Evolutionary conservation across 2,113 vertebrate genomes (phyloP).

Genomic region (Prietella phreatophila): DNA sequence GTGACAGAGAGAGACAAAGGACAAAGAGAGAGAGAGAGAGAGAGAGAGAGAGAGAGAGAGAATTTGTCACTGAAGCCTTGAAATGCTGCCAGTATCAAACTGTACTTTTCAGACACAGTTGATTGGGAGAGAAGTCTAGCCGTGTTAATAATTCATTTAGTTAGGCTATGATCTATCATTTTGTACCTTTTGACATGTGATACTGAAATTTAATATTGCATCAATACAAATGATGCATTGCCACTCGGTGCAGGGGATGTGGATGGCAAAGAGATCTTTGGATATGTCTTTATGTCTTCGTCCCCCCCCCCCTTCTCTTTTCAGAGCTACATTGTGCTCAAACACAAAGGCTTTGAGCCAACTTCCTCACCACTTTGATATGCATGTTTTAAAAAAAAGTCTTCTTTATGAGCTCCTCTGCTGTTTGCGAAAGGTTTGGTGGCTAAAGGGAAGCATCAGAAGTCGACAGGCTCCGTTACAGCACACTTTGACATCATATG

Average conservation of each 20-base stretch:
- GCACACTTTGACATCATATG: conserved; percentile 67
- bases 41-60: conserved; percentile 31
- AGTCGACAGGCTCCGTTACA: conserved; percentile 60
- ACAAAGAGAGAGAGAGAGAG: conserved; percentile 25
- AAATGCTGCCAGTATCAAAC: conserved; percentile 74
- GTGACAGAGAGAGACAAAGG: no score
- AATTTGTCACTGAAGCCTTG: conserved; percentile 68
- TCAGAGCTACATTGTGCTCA: conserved; percentile 65
- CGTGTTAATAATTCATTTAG: conserved; percentile 81
- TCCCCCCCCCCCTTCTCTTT: conserved; percentile 37
- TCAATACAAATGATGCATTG: conserved; percentile 80
- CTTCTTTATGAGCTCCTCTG: conserved; percentile 65
- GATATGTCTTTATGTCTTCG: conserved; percentile 50
- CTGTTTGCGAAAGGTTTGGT: conserved; percentile 49
- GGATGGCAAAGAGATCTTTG: conserved; percentile 69
- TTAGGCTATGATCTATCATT: conserved; percentile 81
- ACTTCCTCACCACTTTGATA: conserved; percentile 66
- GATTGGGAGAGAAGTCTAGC: conserved; percentile 74
- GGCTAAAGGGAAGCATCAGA: conserved; percentile 55
- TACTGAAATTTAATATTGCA: conserved; percentile 84
- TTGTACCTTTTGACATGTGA: conserved; percentile 82
- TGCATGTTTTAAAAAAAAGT: conserved; percentile 70
- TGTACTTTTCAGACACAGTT: conserved; percentile 72
- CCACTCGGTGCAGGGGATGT: conserved; percentile 70
- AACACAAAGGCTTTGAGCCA: conserved; percentile 63